Evolutionary conservation across 2,888 invertebrate species (phyloP).

Genomic region (Phanerotoma sp.): DNA sequence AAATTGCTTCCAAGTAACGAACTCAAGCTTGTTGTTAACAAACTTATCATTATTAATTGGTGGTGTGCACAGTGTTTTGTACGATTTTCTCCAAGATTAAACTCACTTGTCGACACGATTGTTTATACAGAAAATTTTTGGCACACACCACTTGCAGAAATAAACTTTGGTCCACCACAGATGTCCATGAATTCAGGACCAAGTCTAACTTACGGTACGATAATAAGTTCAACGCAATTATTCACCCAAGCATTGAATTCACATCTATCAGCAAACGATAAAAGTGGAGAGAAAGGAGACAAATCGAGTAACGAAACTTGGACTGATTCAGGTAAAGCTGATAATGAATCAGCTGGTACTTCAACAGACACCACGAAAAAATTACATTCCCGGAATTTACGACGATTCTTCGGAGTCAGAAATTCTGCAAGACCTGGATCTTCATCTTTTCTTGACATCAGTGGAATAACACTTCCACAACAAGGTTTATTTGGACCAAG

Average conservation of each 20-base stretch:
- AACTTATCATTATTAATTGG: conserved; percentile 53
- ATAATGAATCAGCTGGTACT: conserved; percentile 54
- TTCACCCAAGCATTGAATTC: conserved; percentile 54
- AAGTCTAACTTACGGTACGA: conserved; percentile 51
- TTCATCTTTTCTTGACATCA: conserved; percentile 36
- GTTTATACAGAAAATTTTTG: conserved; percentile 53
- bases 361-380: conserved; percentile 49
- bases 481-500: conserved; percentile 51
- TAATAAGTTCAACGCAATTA: conserved; percentile 53
- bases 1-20: conserved; percentile 51
- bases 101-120: conserved; percentile 53
- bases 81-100: conserved; percentile 50
- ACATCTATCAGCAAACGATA: conserved; percentile 34
- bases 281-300: no score
- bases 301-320: no score
- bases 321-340: no score
- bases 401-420: conserved; percentile 45
- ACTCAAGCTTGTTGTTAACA: conserved; percentile 50
- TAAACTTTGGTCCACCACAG: conserved; percentile 55
- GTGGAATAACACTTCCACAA: conserved; percentile 47
- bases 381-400: conserved; percentile 49
- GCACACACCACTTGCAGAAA: conserved; percentile 55
- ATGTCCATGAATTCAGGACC: conserved; percentile 55
- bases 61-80: conserved; percentile 53
- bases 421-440: conserved; percentile 27